phyloP scores from a whole-genome alignment of 2,113 vertebrate species.

The Vulpes ferrilata region DNA sequence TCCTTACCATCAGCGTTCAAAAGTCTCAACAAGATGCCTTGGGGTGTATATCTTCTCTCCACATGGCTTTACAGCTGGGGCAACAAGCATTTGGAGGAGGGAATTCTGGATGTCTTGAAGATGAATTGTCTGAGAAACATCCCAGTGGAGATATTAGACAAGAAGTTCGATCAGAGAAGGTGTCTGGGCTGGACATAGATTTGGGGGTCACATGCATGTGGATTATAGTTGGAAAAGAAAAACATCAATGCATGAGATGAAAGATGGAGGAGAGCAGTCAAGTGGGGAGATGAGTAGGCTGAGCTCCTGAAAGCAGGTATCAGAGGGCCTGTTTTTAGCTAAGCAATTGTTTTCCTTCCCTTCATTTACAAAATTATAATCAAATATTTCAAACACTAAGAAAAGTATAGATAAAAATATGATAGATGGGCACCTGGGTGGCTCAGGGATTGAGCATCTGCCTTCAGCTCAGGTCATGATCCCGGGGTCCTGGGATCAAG shows the following conservation, averaged over 20 bases:
- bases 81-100: neutral
- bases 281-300: neutral
- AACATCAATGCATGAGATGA: neutral
- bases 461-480: too few relatives aligned
- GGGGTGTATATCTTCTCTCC: neutral
- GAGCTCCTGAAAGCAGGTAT: neutral
- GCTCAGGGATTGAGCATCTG: too few relatives aligned
- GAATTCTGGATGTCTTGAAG: neutral
- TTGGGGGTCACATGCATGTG: neutral
- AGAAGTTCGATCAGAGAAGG: neutral
- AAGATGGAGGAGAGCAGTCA: neutral
- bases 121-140: neutral
- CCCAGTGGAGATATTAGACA: neutral
- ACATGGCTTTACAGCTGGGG: neutral
- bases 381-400: neutral
- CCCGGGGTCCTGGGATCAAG: too few relatives aligned
- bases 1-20: neutral
- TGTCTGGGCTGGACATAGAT: neutral
- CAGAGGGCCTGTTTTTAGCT: neutral
- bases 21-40: neutral
- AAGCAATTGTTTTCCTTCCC: neutral
- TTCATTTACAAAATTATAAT: neutral
- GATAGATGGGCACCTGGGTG: neutral
- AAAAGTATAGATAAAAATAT: slow-evolving; percentile 21
- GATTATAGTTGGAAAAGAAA: neutral